Percentiles rank a stretch among this genome's conserved stretches.
Conservation (phyloP, 2,888 invertebrate species). For the Cataglyphis rosenhaueri region DNA sequence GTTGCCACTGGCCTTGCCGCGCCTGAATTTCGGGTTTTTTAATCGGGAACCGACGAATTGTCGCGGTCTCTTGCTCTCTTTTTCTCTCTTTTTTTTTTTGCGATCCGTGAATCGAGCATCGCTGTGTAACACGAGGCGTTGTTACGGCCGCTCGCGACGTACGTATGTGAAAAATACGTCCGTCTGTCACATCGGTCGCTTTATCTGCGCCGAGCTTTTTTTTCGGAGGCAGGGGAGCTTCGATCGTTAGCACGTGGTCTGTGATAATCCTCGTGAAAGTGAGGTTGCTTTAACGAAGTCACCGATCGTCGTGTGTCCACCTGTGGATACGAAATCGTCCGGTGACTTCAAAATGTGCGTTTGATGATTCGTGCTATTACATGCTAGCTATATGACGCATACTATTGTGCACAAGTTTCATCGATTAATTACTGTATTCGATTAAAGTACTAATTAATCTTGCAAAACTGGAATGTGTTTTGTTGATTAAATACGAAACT, state of each 20-base stretch:
- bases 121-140: slow-evolving; percentile 26
- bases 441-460: slow-evolving; percentile 21
- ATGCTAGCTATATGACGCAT: slow-evolving; percentile 4
- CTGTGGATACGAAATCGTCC: slow-evolving; percentile 47
- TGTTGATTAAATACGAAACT: neutral
- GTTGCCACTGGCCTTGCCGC: slow-evolving; percentile 10
- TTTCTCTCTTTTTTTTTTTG: neutral
- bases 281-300: slow-evolving; percentile 51
- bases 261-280: slow-evolving; percentile 56
- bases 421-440: neutral
- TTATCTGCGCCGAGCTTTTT: slow-evolving; percentile 20
- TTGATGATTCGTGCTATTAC: slow-evolving; percentile 36
- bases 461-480: slow-evolving; percentile 12
- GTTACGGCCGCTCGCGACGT: slow-evolving; percentile 19
- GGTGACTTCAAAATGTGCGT: slow-evolving; percentile 41
- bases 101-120: slow-evolving; percentile 19
- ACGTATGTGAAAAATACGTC: slow-evolving; percentile 42
- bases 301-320: slow-evolving; percentile 45
- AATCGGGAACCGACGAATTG: slow-evolving; percentile 44
- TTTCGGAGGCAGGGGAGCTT: slow-evolving; percentile 4
- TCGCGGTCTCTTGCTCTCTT: slow-evolving; percentile 20
- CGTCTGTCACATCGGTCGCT: slow-evolving; percentile 6
- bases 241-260: slow-evolving; percentile 55
- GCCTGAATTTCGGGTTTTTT: slow-evolving; percentile 44
- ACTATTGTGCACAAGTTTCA: neutral